Evolutionary conservation across 2,888 invertebrate genomes (phyloP), one percentile per base, ranked within the genome.

Genomic region (Atherix ibis): DNA sequence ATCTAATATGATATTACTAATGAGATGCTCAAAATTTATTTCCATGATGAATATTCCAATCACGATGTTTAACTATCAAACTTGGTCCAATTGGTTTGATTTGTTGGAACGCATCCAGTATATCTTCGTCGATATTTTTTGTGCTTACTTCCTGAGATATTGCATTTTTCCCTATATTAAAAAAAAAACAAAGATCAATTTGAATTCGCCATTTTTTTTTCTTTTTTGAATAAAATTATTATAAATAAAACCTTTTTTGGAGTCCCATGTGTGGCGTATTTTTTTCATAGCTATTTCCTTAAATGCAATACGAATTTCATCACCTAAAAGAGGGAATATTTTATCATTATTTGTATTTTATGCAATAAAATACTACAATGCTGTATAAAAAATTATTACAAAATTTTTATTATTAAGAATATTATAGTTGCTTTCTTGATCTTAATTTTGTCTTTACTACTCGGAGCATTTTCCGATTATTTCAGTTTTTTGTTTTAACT

Each of bases 241-340:
- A n/a, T n/a, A n/a, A n/a, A n/a, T n/a, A n/a, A n/a, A n/a, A 36
- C 36, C 16, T 15, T 18, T 36, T 27, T 27, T 12, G 4, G 24
- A 19, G 10, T 9, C 17, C 6, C 14, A 25, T 5, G 27, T 24
- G 2, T 73, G 76, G 49, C 88, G 67, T 16, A 89, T 68, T 17
- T 76, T 71, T 18, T 68, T 65, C 85, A 94, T 89, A 36, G 81
- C 73, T 2, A 85, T 79, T 65, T 92, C 89, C 57, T 91, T 91
- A 53, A 87, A 87, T 18, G 85, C 73, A 42, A 82, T 62, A 48
- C 80, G 78, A 31, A 94, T 72, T 52, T 94, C 94, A 9, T 87
- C 84, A 1, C 85, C 84, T 1, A 84, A 81, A 53, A 27, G n/a
- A n/a, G n/a, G 13, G n/a, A 6, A 6, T 27, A n/a, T n/a, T n/a